phyloP scores from a whole-genome alignment of 2,797 vertebrate species.

The Psittacula echo region DNA sequence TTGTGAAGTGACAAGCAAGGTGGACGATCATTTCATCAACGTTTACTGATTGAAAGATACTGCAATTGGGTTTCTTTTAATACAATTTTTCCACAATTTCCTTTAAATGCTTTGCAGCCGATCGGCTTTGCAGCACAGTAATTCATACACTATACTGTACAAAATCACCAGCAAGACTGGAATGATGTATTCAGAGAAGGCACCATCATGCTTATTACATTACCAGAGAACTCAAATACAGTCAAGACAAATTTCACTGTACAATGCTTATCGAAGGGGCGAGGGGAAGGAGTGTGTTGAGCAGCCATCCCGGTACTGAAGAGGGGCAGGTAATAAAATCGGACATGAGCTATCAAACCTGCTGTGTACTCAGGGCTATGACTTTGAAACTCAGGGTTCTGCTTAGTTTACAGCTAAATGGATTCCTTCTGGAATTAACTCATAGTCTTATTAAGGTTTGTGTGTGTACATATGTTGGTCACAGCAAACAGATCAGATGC shows the following conservation, averaged over 20 bases:
- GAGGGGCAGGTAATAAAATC: slow-evolving; percentile 82
- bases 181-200: slow-evolving; percentile 94
- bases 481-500: slow-evolving; percentile 86
- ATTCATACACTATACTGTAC: slow-evolving; percentile 83
- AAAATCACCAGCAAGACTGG: slow-evolving; percentile 89
- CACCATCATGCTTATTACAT: slow-evolving; percentile 95
- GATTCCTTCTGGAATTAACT: slow-evolving; percentile 76
- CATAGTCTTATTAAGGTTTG: slow-evolving; percentile 84
- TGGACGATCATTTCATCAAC: slow-evolving; percentile 74
- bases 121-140: slow-evolving; percentile 82
- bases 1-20: slow-evolving; percentile 74
- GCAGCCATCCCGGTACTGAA: slow-evolving; percentile 81
- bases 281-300: slow-evolving; percentile 73
- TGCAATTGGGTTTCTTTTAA: slow-evolving; percentile 77
- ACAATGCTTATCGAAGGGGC: slow-evolving; percentile 83
- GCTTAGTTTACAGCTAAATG: slow-evolving; percentile 76
- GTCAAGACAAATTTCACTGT: slow-evolving; percentile 89
- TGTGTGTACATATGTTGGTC: slow-evolving; percentile 82
- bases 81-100: slow-evolving; percentile 77
- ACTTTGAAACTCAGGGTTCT: slow-evolving; percentile 74
- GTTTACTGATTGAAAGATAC: slow-evolving; percentile 83
- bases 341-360: slow-evolving; percentile 69
- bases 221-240: slow-evolving; percentile 86
- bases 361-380: slow-evolving; percentile 70
- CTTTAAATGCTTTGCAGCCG: slow-evolving; percentile 79